A percentile compares a stretch with the other conserved stretches of the same genome.
Evolutionary conservation across 2,797 vertebrate genomes (phyloP).

Genomic region (Valencia hispanica): DNA sequence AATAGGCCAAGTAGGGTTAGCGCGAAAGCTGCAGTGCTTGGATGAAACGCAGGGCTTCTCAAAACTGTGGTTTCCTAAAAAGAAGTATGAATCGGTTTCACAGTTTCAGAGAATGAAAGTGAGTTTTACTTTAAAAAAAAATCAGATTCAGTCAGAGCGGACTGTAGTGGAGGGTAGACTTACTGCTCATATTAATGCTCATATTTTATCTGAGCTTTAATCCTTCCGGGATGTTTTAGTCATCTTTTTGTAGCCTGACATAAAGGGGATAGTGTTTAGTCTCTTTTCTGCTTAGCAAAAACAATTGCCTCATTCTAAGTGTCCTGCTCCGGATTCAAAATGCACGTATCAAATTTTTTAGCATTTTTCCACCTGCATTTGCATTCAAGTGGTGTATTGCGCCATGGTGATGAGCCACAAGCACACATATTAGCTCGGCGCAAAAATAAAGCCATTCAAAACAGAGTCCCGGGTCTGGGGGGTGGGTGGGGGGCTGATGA

Average conservation of each 20-base stretch:
- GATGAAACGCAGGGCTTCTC: slow-evolving; percentile 20
- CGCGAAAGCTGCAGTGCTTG: slow-evolving; percentile 40
- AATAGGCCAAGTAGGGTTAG: slow-evolving; percentile 43
- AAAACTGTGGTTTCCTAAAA: slow-evolving; percentile 37
- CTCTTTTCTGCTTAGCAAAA: slow-evolving; percentile 47
- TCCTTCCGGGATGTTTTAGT: slow-evolving; percentile 24
- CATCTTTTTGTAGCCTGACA: slow-evolving; percentile 41
- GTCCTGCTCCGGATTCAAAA: slow-evolving; percentile 9
- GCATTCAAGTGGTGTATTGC: slow-evolving; percentile 33
- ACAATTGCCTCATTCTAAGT: slow-evolving; percentile 58
- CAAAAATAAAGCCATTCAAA: slow-evolving; percentile 40
- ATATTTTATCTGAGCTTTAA: slow-evolving; percentile 34
- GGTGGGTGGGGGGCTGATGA: slow-evolving; percentile 51
- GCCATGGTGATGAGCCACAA: slow-evolving; percentile 28
- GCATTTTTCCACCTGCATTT: slow-evolving; percentile 56
- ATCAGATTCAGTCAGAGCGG: slow-evolving; percentile 15
- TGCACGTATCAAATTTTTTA: slow-evolving; percentile 47
- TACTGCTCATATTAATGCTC: slow-evolving; percentile 22
- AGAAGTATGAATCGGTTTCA: slow-evolving; percentile 49
- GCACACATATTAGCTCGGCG: slow-evolving; percentile 17
- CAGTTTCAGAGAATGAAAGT: slow-evolving; percentile 52
- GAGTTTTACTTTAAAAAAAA: slow-evolving; percentile 30
- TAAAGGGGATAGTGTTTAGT: slow-evolving; percentile 63
- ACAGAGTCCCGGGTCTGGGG: slow-evolving; percentile 30
- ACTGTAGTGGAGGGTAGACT: slow-evolving; percentile 12